phyloP scores from a whole-genome alignment of 2,888 invertebrate genomes.

The Amaurobius ferox region DNA sequence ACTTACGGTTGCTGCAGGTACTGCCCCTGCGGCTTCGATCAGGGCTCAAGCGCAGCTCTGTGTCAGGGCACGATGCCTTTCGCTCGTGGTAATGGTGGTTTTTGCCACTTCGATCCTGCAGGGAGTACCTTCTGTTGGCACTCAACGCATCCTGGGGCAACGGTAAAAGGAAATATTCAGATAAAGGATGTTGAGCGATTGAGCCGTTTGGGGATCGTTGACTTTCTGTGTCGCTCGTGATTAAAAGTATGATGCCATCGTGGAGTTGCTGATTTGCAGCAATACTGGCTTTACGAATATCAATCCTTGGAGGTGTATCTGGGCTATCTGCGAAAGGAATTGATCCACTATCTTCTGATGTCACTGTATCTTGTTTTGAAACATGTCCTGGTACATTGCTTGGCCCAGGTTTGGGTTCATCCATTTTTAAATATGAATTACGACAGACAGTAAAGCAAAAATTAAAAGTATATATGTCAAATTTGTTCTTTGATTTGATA shows the following conservation, averaged over 20 bases:
- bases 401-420: slow-evolving; percentile 50
- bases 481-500: too few relatives aligned
- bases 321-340: slow-evolving; percentile 54
- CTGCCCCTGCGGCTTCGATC: slow-evolving; percentile 36
- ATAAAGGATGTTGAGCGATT: slow-evolving; percentile 45
- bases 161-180: slow-evolving; percentile 59
- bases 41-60: slow-evolving; percentile 26
- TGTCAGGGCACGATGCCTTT: slow-evolving; percentile 65
- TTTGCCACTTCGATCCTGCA: slow-evolving; percentile 39
- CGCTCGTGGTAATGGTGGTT: slow-evolving; percentile 44
- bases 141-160: slow-evolving; percentile 45
- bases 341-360: slow-evolving; percentile 43
- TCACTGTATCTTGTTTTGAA: slow-evolving; percentile 27
- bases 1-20: slow-evolving; percentile 22
- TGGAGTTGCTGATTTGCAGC: slow-evolving; percentile 44
- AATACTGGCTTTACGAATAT: slow-evolving; percentile 35
- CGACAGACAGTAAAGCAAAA: too few relatives aligned
- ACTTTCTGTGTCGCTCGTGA: slow-evolving; percentile 55
- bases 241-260: slow-evolving; percentile 58
- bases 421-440: slow-evolving; percentile 22
- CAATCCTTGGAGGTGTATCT: slow-evolving; percentile 33
- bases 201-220: slow-evolving; percentile 58
- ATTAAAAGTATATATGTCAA: too few relatives aligned
- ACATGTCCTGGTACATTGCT: slow-evolving; percentile 33
- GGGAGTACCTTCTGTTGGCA: slow-evolving; percentile 51